These are phyloP conservation scores for Paragorgia papillata DNA, from an alignment of 92 coral and sea anemone species.

Conservation along the genomic window DNA sequence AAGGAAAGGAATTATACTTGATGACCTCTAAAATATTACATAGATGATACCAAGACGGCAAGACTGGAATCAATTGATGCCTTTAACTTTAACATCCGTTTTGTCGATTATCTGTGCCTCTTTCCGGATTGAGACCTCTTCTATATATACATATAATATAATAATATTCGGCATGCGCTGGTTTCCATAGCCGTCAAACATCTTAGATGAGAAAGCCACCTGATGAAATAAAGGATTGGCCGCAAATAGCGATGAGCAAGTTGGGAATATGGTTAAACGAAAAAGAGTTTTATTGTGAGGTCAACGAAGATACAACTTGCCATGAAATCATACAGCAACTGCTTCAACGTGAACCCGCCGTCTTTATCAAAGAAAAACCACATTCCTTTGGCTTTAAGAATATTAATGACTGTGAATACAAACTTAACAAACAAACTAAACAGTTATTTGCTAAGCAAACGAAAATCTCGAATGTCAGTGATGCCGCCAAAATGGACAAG, in stretches of 20 bases:
- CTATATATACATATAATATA: no score
- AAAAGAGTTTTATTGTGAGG: constrained; percentile 62
- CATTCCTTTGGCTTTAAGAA: constrained; percentile 5
- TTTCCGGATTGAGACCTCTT: no score
- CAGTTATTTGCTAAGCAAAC: constrained; percentile 27
- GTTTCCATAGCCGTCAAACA: no score
- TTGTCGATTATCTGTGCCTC: no score
- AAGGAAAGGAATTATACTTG: no score
- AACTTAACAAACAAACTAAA: constrained; percentile 12
- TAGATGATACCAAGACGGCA: no score
- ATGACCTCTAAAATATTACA: no score
- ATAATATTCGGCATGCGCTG: no score
- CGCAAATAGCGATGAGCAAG: neutral
- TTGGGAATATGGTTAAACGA: constrained; percentile 38
- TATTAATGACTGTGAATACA: constrained; percentile 34
- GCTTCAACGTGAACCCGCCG: neutral
- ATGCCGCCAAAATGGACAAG: constrained; percentile 6
- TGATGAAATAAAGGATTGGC: no score
- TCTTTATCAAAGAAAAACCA: neutral
- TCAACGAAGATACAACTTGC: constrained; percentile 79
- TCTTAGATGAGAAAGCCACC: no score
- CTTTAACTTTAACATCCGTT: no score
- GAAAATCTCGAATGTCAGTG: constrained; percentile 11
- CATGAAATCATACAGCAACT: constrained; percentile 44
- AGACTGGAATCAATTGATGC: no score